Conservation (phyloP, 2,888 invertebrate genomes). For the Lycophotia porphyrea region DNA sequence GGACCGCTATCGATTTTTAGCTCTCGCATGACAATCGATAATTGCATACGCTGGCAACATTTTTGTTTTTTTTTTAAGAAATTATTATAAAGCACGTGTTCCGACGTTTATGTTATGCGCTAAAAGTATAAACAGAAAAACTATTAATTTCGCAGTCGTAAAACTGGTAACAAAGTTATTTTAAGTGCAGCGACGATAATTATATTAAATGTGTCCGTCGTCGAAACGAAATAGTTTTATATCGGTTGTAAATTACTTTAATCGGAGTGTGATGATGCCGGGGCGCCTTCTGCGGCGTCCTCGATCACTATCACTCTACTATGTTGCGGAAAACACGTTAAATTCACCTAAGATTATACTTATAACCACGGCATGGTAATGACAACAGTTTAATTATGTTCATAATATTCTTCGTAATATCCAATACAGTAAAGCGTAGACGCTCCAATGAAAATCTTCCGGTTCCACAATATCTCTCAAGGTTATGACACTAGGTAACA, state of each 20-base stretch:
- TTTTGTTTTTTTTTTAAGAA: constrained; percentile 14
- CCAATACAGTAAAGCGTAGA: not conserved
- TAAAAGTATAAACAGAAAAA: constrained; percentile 52
- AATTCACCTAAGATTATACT: constrained; percentile 56
- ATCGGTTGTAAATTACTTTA: constrained; percentile 82
- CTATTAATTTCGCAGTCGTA: constrained; percentile 70
- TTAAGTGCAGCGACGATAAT: constrained; percentile 81
- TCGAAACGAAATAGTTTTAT: constrained; percentile 84
- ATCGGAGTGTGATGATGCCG: constrained; percentile 70
- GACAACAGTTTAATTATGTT: constrained; percentile 15
- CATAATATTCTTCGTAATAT: not conserved
- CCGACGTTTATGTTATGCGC: constrained; percentile 27
- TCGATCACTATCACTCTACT: constrained; percentile 50
- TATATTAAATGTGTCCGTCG: constrained; percentile 81
- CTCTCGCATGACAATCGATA: constrained; percentile 72
- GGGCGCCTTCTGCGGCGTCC: constrained; percentile 38
- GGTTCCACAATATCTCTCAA: constrained; percentile 31
- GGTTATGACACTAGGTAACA: constrained; percentile 19
- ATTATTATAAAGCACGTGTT: constrained; percentile 17
- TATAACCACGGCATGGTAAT: constrained; percentile 20
- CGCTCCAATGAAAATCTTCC: not conserved
- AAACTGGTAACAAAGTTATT: constrained; percentile 81
- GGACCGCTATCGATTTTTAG: constrained; percentile 88
- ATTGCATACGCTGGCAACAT: constrained; percentile 36
- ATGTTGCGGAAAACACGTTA: constrained; percentile 55